A percentile compares a stretch with the other conserved stretches of the same genome.
Evolutionary conservation across 2,113 vertebrate species (phyloP).

Genomic region (Hylia prasina): DNA sequence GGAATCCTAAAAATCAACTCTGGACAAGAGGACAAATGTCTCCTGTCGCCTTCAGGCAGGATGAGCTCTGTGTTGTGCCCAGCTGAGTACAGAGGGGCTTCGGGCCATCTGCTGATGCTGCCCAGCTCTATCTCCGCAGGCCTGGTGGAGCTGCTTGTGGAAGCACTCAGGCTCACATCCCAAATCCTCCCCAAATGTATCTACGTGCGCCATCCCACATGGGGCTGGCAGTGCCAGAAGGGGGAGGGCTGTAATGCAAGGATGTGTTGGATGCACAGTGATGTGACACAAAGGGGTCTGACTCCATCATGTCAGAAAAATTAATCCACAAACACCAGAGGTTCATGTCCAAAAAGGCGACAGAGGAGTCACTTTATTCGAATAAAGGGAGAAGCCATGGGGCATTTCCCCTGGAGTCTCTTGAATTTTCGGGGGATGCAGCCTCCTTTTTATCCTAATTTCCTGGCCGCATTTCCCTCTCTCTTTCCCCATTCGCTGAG

Average conservation of each 20-base stretch:
- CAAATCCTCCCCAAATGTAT: not conserved
- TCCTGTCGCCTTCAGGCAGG: not conserved
- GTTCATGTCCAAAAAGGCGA: too few relatives aligned
- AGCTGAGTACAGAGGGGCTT: not conserved
- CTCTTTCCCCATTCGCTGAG: too few relatives aligned
- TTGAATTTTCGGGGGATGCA: too few relatives aligned
- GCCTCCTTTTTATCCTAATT: too few relatives aligned
- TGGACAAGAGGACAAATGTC: not conserved
- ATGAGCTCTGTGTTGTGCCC: not conserved
- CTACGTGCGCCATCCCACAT: fast-evolving
- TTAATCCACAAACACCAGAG: too few relatives aligned
- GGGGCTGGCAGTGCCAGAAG: not conserved
- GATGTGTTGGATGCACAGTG: not conserved
- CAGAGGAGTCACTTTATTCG: too few relatives aligned
- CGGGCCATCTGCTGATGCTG: not conserved
- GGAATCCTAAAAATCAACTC: not conserved
- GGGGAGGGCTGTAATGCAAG: not conserved
- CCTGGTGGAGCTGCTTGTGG: not conserved
- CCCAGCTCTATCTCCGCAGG: too few relatives aligned
- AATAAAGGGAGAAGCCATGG: too few relatives aligned
- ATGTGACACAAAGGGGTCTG: not conserved
- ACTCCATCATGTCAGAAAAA: too few relatives aligned
- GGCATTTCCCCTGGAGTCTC: too few relatives aligned
- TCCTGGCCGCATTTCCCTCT: too few relatives aligned
- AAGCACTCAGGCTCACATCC: not conserved